phyloP scores from a whole-genome alignment of 2,113 vertebrate genomes.

The Geococcyx californianus region DNA sequence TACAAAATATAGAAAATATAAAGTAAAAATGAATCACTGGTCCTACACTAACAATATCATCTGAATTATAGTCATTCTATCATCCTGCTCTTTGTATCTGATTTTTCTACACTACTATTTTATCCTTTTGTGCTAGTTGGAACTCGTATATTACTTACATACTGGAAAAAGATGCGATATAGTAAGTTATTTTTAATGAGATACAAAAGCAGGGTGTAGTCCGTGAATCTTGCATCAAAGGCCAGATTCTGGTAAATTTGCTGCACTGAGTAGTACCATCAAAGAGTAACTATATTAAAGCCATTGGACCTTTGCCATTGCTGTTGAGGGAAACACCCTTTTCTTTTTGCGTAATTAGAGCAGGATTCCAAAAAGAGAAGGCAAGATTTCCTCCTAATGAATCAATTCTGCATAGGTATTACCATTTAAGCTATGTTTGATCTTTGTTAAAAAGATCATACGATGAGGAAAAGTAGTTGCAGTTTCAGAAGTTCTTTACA shows the following conservation, averaged over 20 bases:
- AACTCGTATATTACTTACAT: not conserved
- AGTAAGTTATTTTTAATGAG: not conserved
- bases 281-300: not conserved
- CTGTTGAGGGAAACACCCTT: not conserved
- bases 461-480: rapidly evolving
- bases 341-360: not conserved
- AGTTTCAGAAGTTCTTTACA: not conserved
- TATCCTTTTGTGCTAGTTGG: not conserved
- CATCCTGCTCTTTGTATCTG: not conserved
- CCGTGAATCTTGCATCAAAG: not conserved
- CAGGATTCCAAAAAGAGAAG: not conserved
- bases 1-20: constrained; percentile 25
- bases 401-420: not conserved
- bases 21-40: not conserved
- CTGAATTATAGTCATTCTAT: not conserved
- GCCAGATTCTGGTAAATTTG: not conserved
- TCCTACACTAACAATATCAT: not conserved
- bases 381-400: not conserved
- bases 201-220: not conserved
- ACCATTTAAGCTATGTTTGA: not conserved
- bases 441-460: not conserved
- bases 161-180: not conserved
- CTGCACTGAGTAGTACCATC: not conserved
- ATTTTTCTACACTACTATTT: not conserved
- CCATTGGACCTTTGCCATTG: not conserved